Base-by-base conservation (phyloP, 2,113 vertebrate species). In the Crotalus horridus region DNA sequence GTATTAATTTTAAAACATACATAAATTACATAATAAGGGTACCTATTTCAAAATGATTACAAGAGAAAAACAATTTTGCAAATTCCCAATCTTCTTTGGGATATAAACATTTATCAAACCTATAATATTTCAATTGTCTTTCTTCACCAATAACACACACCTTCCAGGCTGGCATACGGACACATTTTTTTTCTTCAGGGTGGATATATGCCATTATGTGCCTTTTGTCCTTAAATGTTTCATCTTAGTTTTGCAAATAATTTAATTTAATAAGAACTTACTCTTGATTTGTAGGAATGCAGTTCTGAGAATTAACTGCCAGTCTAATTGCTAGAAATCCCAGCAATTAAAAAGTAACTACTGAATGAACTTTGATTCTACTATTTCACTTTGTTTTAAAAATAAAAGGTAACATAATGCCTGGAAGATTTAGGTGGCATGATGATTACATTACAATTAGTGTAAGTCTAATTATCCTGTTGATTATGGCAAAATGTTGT, bases 311-410 rank as follows among this genome's bases (percentile, higher is more conserved):
- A 96, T 92, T 85, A 90, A 46, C 93, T 95, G 89, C 91, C 89
- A 92, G 4, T 46, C 90, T 96, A 96, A 96, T 95, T 96, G 91
- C 93, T 92, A 94, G 94, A 96, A 97, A 95, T 69, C 33, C 92
- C 90, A 96, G 95, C 92, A 96, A 92, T 81, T 81, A 81, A 94
- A 93, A 94, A 93, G 0, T 90, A 95, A 89, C 85, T 91, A 92
- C 91, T 96, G 74, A 89, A 92, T 95, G 95, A 96, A 95, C 93
- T 95, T 91, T 91, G 87, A 89, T 93, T 94, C 96, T 95, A 94
- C 94, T 86, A 95, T 96, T 95, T 97, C 96, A 95, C 96, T 94
- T 95, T 94, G 95, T 46, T n/a, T 58, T 94, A 94, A 95, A 96
- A 96, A 96, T 93, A 94, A 96, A 95, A 94, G 94, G 93, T 92